Evolutionary conservation across 2,797 vertebrate genomes (phyloP).

Genomic region (Syndactyla subalaris): DNA sequence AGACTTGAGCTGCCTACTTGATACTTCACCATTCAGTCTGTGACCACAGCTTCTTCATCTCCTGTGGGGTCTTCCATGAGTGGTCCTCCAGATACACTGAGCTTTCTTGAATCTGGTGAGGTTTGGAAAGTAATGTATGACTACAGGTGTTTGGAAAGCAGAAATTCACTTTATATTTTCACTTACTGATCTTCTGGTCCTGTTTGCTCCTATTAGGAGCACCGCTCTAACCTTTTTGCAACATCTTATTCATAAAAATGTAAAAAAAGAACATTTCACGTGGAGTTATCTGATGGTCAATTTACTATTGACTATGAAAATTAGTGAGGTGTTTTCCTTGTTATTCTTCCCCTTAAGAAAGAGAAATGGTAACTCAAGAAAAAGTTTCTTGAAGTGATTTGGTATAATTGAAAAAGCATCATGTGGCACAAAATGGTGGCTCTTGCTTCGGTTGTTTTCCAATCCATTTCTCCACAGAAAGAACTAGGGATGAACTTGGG

Average conservation of each 20-base stretch:
- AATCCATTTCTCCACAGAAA: not conserved
- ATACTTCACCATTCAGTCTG: not conserved
- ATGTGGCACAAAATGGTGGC: not conserved
- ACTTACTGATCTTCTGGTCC: not conserved
- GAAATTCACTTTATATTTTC: not conserved
- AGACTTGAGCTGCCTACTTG: not conserved
- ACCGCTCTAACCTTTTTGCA: fast-evolving
- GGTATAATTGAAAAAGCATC: not conserved
- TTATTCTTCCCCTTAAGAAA: not conserved
- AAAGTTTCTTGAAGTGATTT: not conserved
- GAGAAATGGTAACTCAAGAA: not conserved
- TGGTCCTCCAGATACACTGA: not conserved
- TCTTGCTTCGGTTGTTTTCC: not conserved
- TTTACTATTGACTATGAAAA: not conserved
- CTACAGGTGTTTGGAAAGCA: not conserved
- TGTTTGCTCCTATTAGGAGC: not conserved
- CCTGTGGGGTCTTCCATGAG: not conserved
- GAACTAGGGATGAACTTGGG: not conserved
- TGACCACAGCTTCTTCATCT: not conserved
- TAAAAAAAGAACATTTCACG: not conserved
- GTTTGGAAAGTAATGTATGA: not conserved
- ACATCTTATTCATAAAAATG: not conserved
- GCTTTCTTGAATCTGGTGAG: not conserved
- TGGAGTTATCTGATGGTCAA: not conserved
- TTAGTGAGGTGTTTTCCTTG: not conserved